A percentile compares a stretch with the other conserved stretches of the same genome.
Conservation (phyloP, 1,140 invertebrate species). For the Brachionus rubens region DNA sequence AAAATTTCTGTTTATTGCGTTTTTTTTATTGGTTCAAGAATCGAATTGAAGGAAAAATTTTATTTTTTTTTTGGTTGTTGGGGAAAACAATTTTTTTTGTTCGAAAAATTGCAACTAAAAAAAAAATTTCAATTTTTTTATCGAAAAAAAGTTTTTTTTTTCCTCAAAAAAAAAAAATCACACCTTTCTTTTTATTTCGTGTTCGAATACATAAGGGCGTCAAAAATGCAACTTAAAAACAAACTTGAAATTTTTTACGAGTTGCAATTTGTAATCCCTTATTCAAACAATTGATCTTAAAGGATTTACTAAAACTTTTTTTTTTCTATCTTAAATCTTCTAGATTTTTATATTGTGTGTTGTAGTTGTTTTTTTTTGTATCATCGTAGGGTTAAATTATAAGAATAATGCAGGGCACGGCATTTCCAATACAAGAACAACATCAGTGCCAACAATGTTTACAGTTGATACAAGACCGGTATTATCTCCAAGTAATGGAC, state of each 20-base stretch:
- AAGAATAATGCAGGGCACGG: constrained; percentile 12
- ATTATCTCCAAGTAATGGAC: constrained; percentile 80
- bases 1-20: no score
- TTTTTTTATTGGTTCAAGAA: no score
- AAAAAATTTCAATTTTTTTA: not conserved
- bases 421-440: constrained; percentile 12
- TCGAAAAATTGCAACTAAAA: not conserved
- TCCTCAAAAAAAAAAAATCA: not conserved
- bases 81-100: not conserved
- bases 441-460: constrained; percentile 31
- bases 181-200: constrained; percentile 27
- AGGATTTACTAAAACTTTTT: constrained; percentile 4
- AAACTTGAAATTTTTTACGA: constrained; percentile 15
- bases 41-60: constrained; percentile 20
- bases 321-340: not conserved
- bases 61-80: not conserved
- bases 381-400: not conserved
- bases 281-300: constrained; percentile 9
- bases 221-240: constrained; percentile 5
- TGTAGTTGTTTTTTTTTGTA: constrained; percentile 1
- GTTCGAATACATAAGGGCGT: constrained; percentile 12
- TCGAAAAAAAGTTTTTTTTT: not conserved
- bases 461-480: constrained; percentile 72
- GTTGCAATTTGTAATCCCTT: constrained; percentile 6
- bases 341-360: no score